These are phyloP conservation scores for Dynastes maya DNA, from an alignment of 2,888 invertebrate genomes.

Conservation along the genomic window DNA sequence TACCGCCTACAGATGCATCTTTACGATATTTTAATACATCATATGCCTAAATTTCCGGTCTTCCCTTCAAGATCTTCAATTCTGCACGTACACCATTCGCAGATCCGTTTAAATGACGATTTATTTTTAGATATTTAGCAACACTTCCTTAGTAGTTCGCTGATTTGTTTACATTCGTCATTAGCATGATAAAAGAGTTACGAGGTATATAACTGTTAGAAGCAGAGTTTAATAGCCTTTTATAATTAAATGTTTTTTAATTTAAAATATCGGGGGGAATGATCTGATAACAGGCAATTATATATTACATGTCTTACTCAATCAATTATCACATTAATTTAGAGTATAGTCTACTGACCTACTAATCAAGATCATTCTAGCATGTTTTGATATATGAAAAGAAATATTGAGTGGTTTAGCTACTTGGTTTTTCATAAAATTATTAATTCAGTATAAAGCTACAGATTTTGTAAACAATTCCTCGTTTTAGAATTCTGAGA, in stretches of 20 bases:
- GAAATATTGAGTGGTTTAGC: no score
- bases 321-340: not conserved
- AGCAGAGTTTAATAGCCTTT: not conserved
- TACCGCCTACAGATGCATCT: not conserved
- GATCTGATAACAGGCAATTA: no score
- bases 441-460: no score
- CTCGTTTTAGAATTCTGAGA: no score
- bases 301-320: no score
- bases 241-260: no score
- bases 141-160: constrained; percentile 3
- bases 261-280: no score
- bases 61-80: not conserved
- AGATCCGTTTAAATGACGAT: not conserved
- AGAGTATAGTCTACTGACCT: not conserved
- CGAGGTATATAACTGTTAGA: not conserved
- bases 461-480: no score
- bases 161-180: constrained; percentile 21
- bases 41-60: not conserved
- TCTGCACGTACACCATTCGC: constrained; percentile 21
- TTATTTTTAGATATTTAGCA: constrained; percentile 39
- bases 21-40: no score
- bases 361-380: not conserved
- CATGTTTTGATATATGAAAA: not conserved
- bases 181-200: not conserved
- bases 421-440: no score